These are phyloP conservation scores for Drosophila greeni DNA, from an alignment of 2,888 invertebrate genomes.

Conservation along the genomic window DNA sequence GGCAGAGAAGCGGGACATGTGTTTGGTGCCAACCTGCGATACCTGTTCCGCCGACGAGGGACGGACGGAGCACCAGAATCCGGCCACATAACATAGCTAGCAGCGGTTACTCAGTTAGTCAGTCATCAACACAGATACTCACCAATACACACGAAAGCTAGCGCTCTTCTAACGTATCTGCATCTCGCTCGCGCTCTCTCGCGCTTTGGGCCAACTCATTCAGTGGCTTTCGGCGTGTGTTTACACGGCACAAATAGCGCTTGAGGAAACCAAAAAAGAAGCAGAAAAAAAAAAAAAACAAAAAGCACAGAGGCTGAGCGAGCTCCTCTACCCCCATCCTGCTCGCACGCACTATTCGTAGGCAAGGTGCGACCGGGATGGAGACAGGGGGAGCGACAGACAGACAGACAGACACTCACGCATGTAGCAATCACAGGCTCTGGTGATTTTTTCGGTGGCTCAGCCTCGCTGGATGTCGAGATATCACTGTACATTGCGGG, in stretches of 20 bases:
- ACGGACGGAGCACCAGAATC: slow-evolving; percentile 47
- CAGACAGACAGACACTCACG: slow-evolving; percentile 29
- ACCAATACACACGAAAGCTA: slow-evolving; percentile 25
- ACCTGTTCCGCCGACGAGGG: slow-evolving; percentile 67
- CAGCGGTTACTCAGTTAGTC: slow-evolving; percentile 67
- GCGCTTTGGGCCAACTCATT: slow-evolving; percentile 52
- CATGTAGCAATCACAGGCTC: slow-evolving; percentile 59
- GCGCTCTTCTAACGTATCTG: slow-evolving; percentile 56
- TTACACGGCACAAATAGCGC: slow-evolving; percentile 60
- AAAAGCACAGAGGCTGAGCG: slow-evolving; percentile 48
- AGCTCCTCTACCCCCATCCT: slow-evolving; percentile 13
- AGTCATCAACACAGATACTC: slow-evolving; percentile 64
- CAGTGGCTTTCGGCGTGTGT: slow-evolving; percentile 53
- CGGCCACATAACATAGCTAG: slow-evolving; percentile 46
- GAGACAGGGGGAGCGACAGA: neutral
- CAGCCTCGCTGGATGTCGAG: slow-evolving; percentile 49
- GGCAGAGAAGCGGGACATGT: slow-evolving; percentile 55
- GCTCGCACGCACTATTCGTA: slow-evolving; percentile 14
- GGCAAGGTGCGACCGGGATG: slow-evolving; percentile 2
- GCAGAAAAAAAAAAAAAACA: neutral
- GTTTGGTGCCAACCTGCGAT: slow-evolving; percentile 73
- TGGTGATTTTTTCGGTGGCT: slow-evolving; percentile 38
- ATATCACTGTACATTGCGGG: slow-evolving; percentile 53
- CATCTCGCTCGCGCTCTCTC: slow-evolving; percentile 26
- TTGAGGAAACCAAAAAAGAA: slow-evolving; percentile 54